phyloP scores from a whole-genome alignment of 2,113 vertebrate genomes.

The Burhinus oedicnemus region DNA sequence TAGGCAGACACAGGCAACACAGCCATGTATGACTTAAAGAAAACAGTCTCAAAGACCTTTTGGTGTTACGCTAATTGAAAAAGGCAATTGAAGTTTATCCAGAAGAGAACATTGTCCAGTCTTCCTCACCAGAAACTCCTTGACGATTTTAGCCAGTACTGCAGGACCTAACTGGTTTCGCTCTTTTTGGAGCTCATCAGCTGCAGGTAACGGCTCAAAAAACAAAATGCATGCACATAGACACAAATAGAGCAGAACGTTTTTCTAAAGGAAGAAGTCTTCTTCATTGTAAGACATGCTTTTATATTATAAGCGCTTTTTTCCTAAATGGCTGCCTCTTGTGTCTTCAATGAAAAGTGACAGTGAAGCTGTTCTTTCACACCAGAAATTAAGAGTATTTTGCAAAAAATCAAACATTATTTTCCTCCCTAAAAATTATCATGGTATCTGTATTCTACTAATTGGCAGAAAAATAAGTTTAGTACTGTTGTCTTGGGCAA shows the following conservation, averaged over 20 bases:
- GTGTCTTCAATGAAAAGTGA: neutral
- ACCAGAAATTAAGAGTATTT: neutral
- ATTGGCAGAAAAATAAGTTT: neutral
- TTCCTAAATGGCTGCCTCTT: neutral
- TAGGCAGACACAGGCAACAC: neutral
- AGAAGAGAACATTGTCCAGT: neutral
- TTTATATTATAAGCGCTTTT: neutral
- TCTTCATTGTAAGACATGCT: neutral
- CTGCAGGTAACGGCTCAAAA: conserved; percentile 79
- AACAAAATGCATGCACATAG: neutral
- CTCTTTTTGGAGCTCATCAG: conserved; percentile 85
- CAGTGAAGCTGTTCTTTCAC: neutral
- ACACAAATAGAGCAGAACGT: neutral
- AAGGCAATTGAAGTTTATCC: neutral
- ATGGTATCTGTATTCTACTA: neutral
- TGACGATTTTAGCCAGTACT: conserved; percentile 71
- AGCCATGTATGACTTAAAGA: accelerated
- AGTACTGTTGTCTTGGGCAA: neutral
- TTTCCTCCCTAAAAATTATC: neutral
- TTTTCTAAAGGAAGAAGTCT: neutral
- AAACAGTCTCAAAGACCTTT: neutral
- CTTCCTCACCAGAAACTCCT: neutral
- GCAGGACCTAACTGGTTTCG: conserved; percentile 81
- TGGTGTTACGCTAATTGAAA: neutral
- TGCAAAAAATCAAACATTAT: neutral